Base-by-base conservation (phyloP, 2,797 vertebrate species). In the Fundulus diaphanus region DNA sequence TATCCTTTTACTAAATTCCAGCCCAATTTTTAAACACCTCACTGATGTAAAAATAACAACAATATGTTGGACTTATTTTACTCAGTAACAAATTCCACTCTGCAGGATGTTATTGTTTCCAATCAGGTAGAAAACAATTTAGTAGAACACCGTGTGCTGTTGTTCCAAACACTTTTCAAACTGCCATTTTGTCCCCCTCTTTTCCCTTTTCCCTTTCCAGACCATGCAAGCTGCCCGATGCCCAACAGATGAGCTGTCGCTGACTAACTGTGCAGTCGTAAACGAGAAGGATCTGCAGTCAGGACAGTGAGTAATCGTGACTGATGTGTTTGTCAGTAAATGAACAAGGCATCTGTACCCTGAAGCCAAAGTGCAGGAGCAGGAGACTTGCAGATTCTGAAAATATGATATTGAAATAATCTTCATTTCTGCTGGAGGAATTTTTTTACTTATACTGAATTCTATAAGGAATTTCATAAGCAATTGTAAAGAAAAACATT, bases 201-300 rank as follows among this genome's bases (percentile, higher is more conserved):
- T 51, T 33, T 59, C 1, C 56, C 35, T 66, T 46, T 75, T 22
- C 73, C 68, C 74, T 20, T 70, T 40, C 0, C 89, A 99, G 96
- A 89, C 94, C 24, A 99, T 99, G 98, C 97, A 97, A 93, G 98
- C 97, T 44, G 97, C 96, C 0, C 94, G 97, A 73, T 99, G 98
- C 92, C 98, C 98, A 49, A 99, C 98, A 0, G 98, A 99, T 20
- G 98, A 99, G 76, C 95, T 99, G 83, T 99, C 97, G 0, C 87
- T 99, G 84, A 98, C 96, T 74, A 99, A 99, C 87, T 99, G 98
- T 59, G 98, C 97, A 2, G 98, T 99, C 89, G 96, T 98, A 85
- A 98, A 92, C 13, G 98, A 99, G 92, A 98, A 97, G 90, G 98
- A 99, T 82, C 97, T 98, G 91, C 97, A 96, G 76, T 96, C 97